These are phyloP conservation scores for Pica pica DNA, from an alignment of 2,113 vertebrate genomes.

Conservation along the genomic window DNA sequence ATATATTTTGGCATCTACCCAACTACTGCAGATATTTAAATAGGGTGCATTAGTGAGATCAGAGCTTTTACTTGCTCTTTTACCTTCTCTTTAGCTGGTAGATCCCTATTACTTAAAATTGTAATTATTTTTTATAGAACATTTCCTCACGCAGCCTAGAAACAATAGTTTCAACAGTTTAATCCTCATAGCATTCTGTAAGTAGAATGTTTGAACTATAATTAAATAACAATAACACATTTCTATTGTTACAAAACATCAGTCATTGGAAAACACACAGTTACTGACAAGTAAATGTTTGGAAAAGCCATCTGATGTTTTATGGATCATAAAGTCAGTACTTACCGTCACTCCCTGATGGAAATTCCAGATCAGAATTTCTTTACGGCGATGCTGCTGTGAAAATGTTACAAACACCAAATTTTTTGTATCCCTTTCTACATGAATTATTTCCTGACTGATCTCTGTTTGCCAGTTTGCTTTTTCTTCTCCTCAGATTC, in stretches of 20 bases:
- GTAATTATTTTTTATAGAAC: background rate
- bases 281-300: background rate
- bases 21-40: background rate
- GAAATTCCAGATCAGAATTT: background rate
- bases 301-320: background rate
- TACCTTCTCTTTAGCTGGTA: background rate
- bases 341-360: constrained; percentile 14
- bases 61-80: background rate
- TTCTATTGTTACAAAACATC: background rate
- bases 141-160: background rate
- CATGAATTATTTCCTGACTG: background rate
- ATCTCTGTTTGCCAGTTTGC: constrained; percentile 25
- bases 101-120: background rate
- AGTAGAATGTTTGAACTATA: background rate
- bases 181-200: background rate
- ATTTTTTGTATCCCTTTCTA: background rate
- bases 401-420: background rate
- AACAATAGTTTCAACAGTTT: background rate
- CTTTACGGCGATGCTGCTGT: background rate
- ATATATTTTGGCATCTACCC: background rate
- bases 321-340: constrained; percentile 17
- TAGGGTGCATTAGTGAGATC: background rate
- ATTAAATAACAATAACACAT: background rate
- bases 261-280: background rate
- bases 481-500: background rate